Conservation (phyloP, 2,888 invertebrate species). For the Agrotis clavis region DNA sequence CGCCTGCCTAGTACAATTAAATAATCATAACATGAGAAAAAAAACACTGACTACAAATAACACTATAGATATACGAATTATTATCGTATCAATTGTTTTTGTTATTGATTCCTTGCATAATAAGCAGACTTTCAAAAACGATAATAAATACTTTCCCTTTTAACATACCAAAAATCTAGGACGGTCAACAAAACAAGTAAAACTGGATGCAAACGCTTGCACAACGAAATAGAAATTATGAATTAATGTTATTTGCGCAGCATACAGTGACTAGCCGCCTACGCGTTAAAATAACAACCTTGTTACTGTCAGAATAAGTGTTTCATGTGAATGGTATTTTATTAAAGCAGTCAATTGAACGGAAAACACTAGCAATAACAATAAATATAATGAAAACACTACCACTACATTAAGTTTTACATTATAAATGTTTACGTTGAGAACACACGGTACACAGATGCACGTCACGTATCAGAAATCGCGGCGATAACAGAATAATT, state of each 20-base stretch:
- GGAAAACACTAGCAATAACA: slow-evolving; percentile 26
- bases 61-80: not conserved
- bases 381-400: slow-evolving; percentile 27
- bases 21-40: not conserved
- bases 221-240: slow-evolving; percentile 65
- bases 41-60: not conserved
- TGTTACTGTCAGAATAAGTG: slow-evolving; percentile 69
- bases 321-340: slow-evolving; percentile 43
- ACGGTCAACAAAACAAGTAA: slow-evolving; percentile 63
- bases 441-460: slow-evolving; percentile 60
- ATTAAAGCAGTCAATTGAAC: slow-evolving; percentile 38
- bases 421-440: slow-evolving; percentile 45
- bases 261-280: slow-evolving; percentile 58
- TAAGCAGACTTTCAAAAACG: slow-evolving; percentile 8
- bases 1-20: not conserved
- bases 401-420: slow-evolving; percentile 31
- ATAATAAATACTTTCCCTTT: slow-evolving; percentile 30
- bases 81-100: not conserved
- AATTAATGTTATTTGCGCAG: slow-evolving; percentile 63
- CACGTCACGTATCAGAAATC: slow-evolving; percentile 70
- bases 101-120: slow-evolving; percentile 2
- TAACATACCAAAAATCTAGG: slow-evolving; percentile 52
- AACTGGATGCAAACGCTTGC: slow-evolving; percentile 68
- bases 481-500: slow-evolving; percentile 73
- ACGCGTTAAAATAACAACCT: slow-evolving; percentile 64